Base-by-base conservation (phyloP, 2,113 vertebrate genomes). In the Eurystomus gularis region DNA sequence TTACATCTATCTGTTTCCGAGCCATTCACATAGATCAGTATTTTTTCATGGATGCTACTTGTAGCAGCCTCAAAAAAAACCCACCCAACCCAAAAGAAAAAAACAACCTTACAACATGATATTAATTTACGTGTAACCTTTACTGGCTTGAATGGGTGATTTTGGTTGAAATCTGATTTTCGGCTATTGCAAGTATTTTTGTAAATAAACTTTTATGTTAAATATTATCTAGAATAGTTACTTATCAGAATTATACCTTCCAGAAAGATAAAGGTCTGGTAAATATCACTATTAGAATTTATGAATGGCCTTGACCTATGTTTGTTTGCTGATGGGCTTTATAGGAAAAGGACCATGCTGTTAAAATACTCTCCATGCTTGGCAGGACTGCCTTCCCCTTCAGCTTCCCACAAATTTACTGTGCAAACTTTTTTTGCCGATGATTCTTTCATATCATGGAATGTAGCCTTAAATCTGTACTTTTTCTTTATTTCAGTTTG, bases 271-370 rank as follows among this genome's bases (percentile, higher is more conserved):
- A 94, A 93, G 90, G 77, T 86, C 92, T 94, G 86, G 94, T 96
- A 96, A 96, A 97, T 93, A 97, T 92, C 96, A 96, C 92, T 97
- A 95, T 94, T 96, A 92, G 83, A 96, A 94, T 95, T 96, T 95
- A 89, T 96, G 80, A 95, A 96, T 95, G 57, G 80, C 96, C 95
- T 95, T 91, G 90, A 96, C 94, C 92, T 93, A 80, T 92, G 82
- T 86, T 93, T 91, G 24, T 80, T 95, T 95, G 88, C 82, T 94
- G 94, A 75, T 0, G 48, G 88, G 82, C 92, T 92, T 94, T 13
- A 80, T 61, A 66, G 83, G 86, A 89, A 86, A 76, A 69, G 72
- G 68, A 72, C 69, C 5, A 1, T 33, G 57, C 65, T 89, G 86
- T 90, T 95, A 93, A 88, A 95, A 88, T 96, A 68, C 15, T 94